A percentile compares a stretch with the other conserved stretches of the same genome.
Conservation (phyloP, 2,113 vertebrate species). For the Corythornis cristatus region DNA sequence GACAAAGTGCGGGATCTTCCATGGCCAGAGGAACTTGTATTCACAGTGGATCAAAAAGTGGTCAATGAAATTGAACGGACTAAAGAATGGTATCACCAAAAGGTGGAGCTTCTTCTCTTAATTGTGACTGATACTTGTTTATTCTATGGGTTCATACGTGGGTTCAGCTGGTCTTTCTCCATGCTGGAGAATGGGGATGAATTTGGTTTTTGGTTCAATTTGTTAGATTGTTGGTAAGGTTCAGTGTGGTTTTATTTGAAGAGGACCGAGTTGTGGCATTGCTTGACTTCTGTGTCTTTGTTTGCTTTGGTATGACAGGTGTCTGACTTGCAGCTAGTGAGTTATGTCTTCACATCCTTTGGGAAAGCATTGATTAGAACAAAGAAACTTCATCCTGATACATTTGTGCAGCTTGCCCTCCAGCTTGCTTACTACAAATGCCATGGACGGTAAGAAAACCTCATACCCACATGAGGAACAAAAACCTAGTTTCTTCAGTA, state of each 20-base stretch:
- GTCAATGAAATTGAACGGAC: constrained; percentile 76
- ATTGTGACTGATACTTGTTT: background rate
- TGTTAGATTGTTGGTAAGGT: background rate
- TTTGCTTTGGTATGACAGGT: constrained; percentile 67
- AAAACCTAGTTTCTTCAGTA: background rate
- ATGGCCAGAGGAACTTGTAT: constrained; percentile 87
- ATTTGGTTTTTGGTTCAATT: background rate
- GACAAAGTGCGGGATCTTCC: constrained; percentile 79
- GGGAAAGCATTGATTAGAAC: constrained; percentile 88
- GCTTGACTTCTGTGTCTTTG: background rate
- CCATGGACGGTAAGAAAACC: constrained; percentile 80
- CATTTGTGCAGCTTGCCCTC: constrained; percentile 91
- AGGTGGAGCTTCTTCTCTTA: constrained; percentile 70
- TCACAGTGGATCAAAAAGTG: constrained; percentile 86
- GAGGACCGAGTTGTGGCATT: background rate
- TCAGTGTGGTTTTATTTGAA: background rate
- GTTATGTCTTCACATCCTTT: constrained; percentile 86
- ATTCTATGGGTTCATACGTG: background rate
- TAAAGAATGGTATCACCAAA: constrained; percentile 82
- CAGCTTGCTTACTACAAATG: constrained; percentile 89
- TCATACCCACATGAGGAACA: background rate
- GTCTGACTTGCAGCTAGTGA: constrained; percentile 83
- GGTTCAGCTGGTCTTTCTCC: background rate
- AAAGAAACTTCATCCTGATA: constrained; percentile 89
- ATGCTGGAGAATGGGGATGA: background rate